These are phyloP conservation scores for Bubo blakistoni DNA, from an alignment of 2,113 vertebrate species.

Conservation along the genomic window DNA sequence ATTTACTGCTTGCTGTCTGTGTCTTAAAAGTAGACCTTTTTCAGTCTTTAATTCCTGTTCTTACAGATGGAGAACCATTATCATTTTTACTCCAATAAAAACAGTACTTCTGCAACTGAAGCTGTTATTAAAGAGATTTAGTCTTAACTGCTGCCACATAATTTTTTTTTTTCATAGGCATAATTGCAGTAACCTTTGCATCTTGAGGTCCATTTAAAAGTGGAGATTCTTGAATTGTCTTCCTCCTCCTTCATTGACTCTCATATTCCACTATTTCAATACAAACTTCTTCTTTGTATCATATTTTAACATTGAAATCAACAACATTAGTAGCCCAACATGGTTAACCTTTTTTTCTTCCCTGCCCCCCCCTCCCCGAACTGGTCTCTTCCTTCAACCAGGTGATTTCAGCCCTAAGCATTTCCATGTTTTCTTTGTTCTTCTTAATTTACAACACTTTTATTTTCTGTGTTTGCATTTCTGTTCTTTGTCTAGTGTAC, in stretches of 20 bases:
- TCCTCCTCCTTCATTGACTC: neutral
- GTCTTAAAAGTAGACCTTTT: neutral
- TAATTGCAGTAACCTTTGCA: neutral
- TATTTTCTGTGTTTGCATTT: neutral
- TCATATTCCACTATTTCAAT: neutral
- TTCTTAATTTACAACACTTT: neutral
- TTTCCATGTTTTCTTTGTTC: neutral
- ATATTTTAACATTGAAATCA: neutral
- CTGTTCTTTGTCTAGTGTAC: neutral
- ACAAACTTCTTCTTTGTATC: neutral
- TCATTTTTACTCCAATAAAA: neutral
- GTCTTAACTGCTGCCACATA: neutral
- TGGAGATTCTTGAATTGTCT: neutral
- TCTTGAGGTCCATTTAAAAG: neutral
- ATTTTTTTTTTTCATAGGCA: neutral
- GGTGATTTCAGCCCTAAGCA: neutral
- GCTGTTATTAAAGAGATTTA: neutral
- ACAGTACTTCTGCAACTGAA: neutral
- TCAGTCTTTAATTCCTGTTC: neutral
- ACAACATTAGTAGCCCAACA: neutral
- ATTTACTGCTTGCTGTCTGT: neutral
- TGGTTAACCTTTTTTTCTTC: neutral
- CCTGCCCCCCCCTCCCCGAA: rapidly evolving
- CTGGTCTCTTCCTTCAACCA: neutral
- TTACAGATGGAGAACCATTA: neutral